Evolutionary conservation across 2,113 vertebrate genomes (phyloP).

Genomic region (Clinocottus analis): DNA sequence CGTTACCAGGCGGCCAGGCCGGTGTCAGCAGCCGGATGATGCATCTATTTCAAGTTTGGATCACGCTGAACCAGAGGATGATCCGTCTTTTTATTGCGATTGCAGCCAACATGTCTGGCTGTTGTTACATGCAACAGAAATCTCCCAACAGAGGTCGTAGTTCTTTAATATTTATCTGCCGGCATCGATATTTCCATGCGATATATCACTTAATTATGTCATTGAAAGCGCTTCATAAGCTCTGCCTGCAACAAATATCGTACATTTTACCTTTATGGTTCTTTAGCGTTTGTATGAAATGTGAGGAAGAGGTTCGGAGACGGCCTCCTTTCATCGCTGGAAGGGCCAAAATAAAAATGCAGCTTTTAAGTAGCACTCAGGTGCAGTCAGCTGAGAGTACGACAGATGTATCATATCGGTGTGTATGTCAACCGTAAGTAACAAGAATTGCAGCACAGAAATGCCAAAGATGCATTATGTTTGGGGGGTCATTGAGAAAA

Average conservation of each 20-base stretch:
- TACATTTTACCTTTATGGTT: too few relatives aligned
- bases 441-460: not conserved
- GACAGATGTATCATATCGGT: not conserved
- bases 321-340: not conserved
- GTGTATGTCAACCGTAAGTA: not conserved
- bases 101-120: not conserved
- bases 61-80: not conserved
- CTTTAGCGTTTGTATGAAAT: not conserved
- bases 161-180: not conserved
- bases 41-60: conserved; percentile 25
- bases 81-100: not conserved
- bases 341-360: not conserved
- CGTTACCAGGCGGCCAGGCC: not conserved
- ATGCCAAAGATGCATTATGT: not conserved
- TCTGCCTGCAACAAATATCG: not conserved
- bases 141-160: too few relatives aligned
- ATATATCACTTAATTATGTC: not conserved
- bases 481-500: not conserved
- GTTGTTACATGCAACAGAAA: not conserved
- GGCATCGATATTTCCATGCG: not conserved
- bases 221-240: not conserved
- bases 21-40: conserved; percentile 16
- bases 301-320: not conserved
- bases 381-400: not conserved
- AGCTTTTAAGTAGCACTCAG: not conserved